A percentile compares a stretch with the other conserved stretches of the same genome.
Conservation (phyloP, 2,797 vertebrate genomes). For the Pterois miles region DNA sequence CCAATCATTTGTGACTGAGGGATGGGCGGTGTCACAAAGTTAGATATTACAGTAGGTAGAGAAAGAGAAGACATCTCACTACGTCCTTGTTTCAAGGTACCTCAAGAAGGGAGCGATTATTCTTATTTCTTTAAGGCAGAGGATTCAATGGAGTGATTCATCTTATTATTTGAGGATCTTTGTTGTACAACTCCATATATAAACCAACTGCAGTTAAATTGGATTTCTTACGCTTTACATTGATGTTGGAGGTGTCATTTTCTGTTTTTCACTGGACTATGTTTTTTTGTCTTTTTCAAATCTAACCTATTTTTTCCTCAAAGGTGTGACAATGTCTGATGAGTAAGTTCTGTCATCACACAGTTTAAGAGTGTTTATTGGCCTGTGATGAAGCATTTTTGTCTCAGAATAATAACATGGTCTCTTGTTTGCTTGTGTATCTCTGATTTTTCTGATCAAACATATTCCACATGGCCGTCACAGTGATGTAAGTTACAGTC, state of each 20-base stretch:
- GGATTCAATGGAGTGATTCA: neutral
- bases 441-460: constrained; percentile 8
- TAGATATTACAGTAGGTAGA: neutral
- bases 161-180: constrained; percentile 17
- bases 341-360: constrained; percentile 62
- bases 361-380: neutral
- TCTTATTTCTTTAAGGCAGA: neutral
- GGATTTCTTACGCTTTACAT: neutral
- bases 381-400: neutral
- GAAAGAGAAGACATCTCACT: constrained; percentile 24
- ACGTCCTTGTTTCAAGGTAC: neutral
- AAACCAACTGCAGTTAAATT: constrained; percentile 10
- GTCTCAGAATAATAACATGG: neutral
- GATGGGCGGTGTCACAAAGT: neutral
- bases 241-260: neutral
- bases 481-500: constrained; percentile 65
- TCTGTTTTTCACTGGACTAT: neutral
- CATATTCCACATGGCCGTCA: constrained; percentile 23
- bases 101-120: too few species aligned
- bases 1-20: constrained; percentile 13
- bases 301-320: neutral
- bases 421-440: constrained; percentile 10
- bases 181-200: constrained; percentile 6
- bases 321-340: constrained; percentile 64
- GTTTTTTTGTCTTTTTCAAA: neutral